phyloP scores from a whole-genome alignment of 2,888 invertebrate genomes.

The Norana najaformis region DNA sequence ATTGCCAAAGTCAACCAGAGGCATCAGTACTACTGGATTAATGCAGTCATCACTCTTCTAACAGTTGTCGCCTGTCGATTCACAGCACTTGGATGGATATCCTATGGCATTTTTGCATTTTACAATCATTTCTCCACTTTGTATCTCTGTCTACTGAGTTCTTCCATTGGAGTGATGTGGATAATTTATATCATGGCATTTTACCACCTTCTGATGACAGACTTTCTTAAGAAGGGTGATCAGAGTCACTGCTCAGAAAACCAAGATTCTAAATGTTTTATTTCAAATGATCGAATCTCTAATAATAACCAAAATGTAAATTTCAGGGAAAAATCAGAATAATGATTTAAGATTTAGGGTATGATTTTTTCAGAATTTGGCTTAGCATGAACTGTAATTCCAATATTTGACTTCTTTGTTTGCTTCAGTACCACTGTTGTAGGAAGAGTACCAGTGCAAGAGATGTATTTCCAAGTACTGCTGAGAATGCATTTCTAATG shows the following conservation, averaged over 20 bases:
- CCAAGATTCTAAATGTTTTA: background rate
- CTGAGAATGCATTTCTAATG: background rate
- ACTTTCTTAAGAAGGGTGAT: background rate
- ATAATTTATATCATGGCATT: background rate
- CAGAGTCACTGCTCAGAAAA: background rate
- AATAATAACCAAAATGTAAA: background rate
- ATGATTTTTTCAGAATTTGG: background rate
- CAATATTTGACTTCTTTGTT: conserved; percentile 3
- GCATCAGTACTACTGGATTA: background rate
- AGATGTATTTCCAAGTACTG: background rate
- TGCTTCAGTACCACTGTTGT: background rate
- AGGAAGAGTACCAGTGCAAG: background rate
- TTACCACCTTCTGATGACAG: background rate
- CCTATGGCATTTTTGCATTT: background rate
- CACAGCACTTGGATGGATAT: conserved; percentile 19
- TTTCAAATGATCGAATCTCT: background rate
- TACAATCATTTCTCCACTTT: background rate
- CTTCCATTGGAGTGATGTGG: conserved; percentile 19
- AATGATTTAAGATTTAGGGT: background rate
- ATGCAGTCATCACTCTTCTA: conserved; percentile 13
- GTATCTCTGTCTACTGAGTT: background rate
- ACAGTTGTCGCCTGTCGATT: background rate
- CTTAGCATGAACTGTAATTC: background rate
- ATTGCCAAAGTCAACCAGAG: background rate
- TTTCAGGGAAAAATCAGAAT: conserved; percentile 5